phyloP scores from a whole-genome alignment of 2,888 invertebrate species.

The Andricus quercusramuli region DNA sequence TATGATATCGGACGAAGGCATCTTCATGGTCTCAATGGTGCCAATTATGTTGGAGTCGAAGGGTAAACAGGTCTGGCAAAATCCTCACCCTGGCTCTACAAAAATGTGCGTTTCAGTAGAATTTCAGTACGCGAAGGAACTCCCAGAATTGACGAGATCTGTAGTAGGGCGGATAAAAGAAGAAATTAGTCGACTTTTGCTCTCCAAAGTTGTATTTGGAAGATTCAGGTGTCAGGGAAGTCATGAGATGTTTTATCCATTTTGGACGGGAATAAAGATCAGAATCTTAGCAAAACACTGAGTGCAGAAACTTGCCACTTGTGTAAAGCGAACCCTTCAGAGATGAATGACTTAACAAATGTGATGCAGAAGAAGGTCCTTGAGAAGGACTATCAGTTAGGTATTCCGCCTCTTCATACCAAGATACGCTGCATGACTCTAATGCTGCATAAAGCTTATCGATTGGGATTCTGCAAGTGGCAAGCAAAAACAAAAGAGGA shows the following conservation, averaged over 20 bases:
- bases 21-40: too few species aligned
- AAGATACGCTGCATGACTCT: not conserved
- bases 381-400: constrained; percentile 17
- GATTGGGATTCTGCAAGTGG: constrained; percentile 17
- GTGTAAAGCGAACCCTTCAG: not conserved
- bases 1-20: too few species aligned
- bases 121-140: not conserved
- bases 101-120: too few species aligned
- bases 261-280: constrained; percentile 34
- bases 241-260: constrained; percentile 37
- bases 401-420: constrained; percentile 23
- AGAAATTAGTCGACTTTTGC: not conserved
- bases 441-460: constrained; percentile 19
- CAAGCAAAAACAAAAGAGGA: not conserved
- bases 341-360: constrained; percentile 14
- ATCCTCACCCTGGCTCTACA: too few species aligned
- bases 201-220: not conserved
- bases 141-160: not conserved
- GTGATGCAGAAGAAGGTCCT: not conserved
- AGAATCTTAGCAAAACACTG: too few species aligned
- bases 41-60: too few species aligned
- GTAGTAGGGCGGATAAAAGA: not conserved
- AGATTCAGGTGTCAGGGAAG: not conserved
- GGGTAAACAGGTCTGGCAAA: too few species aligned
- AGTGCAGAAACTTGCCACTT: too few species aligned